Conservation (phyloP, 2,888 invertebrate species). For the Helleia helle region DNA sequence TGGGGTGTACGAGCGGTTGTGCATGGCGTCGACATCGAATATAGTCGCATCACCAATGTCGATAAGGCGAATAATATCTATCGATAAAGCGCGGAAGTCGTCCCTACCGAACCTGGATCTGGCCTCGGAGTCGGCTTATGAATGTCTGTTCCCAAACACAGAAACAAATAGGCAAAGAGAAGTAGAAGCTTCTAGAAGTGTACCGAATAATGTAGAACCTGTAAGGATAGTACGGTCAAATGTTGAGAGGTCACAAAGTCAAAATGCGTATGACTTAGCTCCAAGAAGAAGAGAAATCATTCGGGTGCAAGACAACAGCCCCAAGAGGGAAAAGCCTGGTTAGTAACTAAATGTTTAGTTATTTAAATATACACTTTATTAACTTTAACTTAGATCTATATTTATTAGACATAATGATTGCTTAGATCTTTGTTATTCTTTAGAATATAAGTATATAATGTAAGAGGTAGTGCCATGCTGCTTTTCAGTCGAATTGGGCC, state of each 20-base stretch:
- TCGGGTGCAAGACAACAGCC: conserved; percentile 38
- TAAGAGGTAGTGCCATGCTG: no score
- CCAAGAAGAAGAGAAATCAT: conserved; percentile 35
- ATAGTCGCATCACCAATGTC: conserved; percentile 36
- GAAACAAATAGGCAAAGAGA: conserved; percentile 26
- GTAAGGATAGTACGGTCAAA: conserved; percentile 29
- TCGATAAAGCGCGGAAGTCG: conserved; percentile 46
- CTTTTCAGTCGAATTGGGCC: no score
- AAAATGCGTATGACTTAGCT: conserved; percentile 40
- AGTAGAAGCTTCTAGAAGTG: not conserved
- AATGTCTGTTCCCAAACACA: conserved; percentile 45
- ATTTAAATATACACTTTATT: no score
- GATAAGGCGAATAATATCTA: conserved; percentile 33
- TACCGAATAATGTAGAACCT: conserved; percentile 24
- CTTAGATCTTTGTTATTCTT: no score
- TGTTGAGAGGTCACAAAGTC: conserved; percentile 38
- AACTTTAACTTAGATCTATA: no score
- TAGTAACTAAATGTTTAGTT: no score
- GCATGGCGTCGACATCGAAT: conserved; percentile 53
- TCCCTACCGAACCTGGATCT: conserved; percentile 53
- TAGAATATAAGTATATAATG: no score
- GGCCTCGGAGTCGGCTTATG: conserved; percentile 45
- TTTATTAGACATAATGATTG: no score
- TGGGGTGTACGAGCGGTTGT: conserved; percentile 48
- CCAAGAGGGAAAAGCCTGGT: conserved; percentile 50